phyloP scores from a whole-genome alignment of 2,888 invertebrate genomes.

The Acrocyrtus sp. region DNA sequence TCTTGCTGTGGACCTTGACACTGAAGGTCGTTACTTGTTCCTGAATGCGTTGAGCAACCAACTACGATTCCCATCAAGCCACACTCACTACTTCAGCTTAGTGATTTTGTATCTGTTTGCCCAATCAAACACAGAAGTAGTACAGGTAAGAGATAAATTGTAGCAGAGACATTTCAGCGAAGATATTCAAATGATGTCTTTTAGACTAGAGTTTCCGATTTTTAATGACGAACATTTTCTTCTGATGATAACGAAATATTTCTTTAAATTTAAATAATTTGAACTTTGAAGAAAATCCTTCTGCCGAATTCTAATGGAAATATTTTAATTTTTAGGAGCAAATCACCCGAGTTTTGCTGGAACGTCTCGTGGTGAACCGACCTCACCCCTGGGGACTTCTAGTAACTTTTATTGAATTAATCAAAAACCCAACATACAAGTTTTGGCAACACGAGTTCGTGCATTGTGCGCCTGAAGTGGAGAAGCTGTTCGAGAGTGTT shows the following conservation, averaged over 20 bases:
- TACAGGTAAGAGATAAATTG: slow-evolving; percentile 76
- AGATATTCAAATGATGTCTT: slow-evolving; percentile 42
- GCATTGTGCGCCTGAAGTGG: slow-evolving; percentile 99
- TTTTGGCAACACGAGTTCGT: slow-evolving; percentile 99
- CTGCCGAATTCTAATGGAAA: no score
- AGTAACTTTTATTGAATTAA: slow-evolving; percentile 98
- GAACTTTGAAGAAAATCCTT: no score
- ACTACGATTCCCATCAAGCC: slow-evolving; percentile 98
- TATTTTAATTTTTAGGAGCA: slow-evolving; percentile 59
- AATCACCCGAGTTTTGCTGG: slow-evolving; percentile 83
- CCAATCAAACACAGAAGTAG: slow-evolving; percentile 96
- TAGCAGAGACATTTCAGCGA: no score
- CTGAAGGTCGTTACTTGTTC: slow-evolving; percentile 95
- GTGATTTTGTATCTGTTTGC: slow-evolving; percentile 96
- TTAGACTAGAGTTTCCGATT: slow-evolving; percentile 54
- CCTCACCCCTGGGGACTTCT: slow-evolving; percentile 99
- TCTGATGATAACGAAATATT: slow-evolving; percentile 38
- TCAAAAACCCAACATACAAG: slow-evolving; percentile 97
- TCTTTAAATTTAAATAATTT: no score
- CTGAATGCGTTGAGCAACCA: slow-evolving; percentile 99
- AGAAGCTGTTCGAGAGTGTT: slow-evolving; percentile 97
- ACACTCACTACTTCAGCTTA: slow-evolving; percentile 99
- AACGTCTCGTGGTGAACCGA: slow-evolving; percentile 96
- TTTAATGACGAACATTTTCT: slow-evolving; percentile 43
- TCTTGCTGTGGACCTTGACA: slow-evolving; percentile 96